Evolutionary conservation across 1,140 invertebrate species (phyloP).

Genomic region (Mercenaria mercenaria): DNA sequence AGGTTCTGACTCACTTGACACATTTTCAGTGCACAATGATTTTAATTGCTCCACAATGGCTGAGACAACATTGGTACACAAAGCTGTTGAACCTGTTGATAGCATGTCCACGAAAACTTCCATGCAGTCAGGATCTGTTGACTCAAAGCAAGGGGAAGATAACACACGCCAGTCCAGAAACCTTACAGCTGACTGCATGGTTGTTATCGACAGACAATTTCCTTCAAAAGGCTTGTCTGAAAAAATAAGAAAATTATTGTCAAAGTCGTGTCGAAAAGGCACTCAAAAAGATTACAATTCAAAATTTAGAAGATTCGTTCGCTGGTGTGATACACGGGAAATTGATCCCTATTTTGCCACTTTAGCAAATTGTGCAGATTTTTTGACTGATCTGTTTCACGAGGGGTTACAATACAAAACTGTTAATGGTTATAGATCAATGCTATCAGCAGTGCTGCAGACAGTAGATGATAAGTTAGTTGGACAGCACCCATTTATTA

Average conservation of each 20-base stretch:
- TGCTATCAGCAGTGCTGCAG: too few species aligned
- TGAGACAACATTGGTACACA: too few species aligned
- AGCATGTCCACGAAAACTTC: slow-evolving; percentile 6
- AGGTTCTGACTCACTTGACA: too few species aligned
- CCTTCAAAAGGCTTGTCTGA: too few species aligned
- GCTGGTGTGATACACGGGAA: slow-evolving; percentile 42
- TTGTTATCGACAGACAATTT: too few species aligned
- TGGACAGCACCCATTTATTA: slow-evolving; percentile 37
- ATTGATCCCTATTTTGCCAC: not conserved
- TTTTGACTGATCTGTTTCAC: slow-evolving; percentile 38
- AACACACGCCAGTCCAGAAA: too few species aligned
- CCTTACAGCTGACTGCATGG: slow-evolving; percentile 53
- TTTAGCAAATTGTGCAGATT: slow-evolving; percentile 32
- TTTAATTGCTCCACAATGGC: slow-evolving; percentile 55
- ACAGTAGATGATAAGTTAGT: not conserved
- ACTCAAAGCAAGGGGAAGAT: too few species aligned
- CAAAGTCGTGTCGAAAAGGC: slow-evolving; percentile 22
- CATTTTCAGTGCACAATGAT: slow-evolving; percentile 45
- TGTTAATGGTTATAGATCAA: too few species aligned
- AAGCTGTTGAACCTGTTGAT: too few species aligned
- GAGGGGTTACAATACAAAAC: too few species aligned
- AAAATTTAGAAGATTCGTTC: slow-evolving; percentile 45
- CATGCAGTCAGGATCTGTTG: too few species aligned
- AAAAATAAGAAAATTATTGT: slow-evolving; percentile 18
- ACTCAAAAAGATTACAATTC: slow-evolving; percentile 45